These are phyloP conservation scores for Drosophila watanabei DNA, from an alignment of 1,140 invertebrate genomes.

Conservation along the genomic window DNA sequence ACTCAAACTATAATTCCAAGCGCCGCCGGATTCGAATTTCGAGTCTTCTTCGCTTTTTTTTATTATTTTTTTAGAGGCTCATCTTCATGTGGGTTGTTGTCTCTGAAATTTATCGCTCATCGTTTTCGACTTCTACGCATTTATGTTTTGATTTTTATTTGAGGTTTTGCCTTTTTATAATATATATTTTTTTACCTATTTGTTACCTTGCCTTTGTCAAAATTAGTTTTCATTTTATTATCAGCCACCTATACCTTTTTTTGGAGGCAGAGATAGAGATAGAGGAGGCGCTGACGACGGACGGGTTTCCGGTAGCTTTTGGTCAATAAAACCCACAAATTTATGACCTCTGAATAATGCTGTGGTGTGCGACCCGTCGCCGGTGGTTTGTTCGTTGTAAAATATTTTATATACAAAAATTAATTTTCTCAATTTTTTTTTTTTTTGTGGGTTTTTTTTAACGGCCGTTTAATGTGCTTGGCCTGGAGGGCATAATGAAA, in stretches of 20 bases:
- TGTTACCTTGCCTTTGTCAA: constrained; percentile 66
- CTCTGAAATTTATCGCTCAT: constrained; percentile 72
- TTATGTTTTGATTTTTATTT: constrained; percentile 44
- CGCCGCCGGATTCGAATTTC: constrained; percentile 26
- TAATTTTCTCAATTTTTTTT: constrained; percentile 60
- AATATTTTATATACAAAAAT: constrained; percentile 68
- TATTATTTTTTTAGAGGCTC: not conserved
- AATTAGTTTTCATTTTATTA: constrained; percentile 77
- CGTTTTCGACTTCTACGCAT: constrained; percentile 68
- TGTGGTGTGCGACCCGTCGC: constrained; percentile 37
- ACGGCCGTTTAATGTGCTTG: constrained; percentile 65
- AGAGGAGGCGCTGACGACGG: constrained; percentile 29
- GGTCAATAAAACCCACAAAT: constrained; percentile 73
- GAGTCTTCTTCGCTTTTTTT: not conserved
- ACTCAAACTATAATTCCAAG: constrained; percentile 30
- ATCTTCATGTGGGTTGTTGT: constrained; percentile 68
- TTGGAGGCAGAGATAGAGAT: constrained; percentile 3
- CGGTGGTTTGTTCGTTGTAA: constrained; percentile 51
- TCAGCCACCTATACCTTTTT: constrained; percentile 62
- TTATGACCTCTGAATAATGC: constrained; percentile 57
- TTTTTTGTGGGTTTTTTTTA: constrained; percentile 48
- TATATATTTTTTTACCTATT: constrained; percentile 17
- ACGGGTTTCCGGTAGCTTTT: constrained; percentile 71
- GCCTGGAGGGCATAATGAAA: constrained; percentile 43
- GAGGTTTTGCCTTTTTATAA: constrained; percentile 11